phyloP scores from a whole-genome alignment of 2,797 vertebrate genomes.

The Helicolenus hilgendorfi region DNA sequence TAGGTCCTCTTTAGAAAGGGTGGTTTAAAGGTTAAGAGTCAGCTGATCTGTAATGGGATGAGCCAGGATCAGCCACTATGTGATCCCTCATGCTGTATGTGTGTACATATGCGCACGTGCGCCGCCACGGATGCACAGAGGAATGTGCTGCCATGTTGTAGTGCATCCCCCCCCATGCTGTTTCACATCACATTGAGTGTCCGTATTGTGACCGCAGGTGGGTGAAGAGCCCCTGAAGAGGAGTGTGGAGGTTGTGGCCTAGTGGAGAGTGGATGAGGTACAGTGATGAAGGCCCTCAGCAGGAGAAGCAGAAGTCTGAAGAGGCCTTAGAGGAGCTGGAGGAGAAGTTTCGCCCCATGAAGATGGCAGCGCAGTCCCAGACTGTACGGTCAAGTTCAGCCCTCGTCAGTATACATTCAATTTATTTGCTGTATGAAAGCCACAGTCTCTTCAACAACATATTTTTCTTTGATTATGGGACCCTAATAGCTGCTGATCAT shows the following conservation, averaged over 20 bases:
- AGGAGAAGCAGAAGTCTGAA: conserved; percentile 65
- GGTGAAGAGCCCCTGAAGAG: conserved; percentile 90
- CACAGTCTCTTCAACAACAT: neutral
- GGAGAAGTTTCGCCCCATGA: conserved; percentile 83
- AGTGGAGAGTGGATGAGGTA: conserved; percentile 90
- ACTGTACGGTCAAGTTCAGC: conserved; percentile 68
- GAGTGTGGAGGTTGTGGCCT: conserved; percentile 88
- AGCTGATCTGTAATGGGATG: conserved; percentile 68
- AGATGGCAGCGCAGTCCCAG: conserved; percentile 84
- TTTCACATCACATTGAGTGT: conserved; percentile 16
- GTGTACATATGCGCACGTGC: neutral
- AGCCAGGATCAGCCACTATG: conserved; percentile 53
- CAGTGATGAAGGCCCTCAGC: conserved; percentile 85
- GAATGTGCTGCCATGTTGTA: neutral
- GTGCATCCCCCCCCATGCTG: neutral
- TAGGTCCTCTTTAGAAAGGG: neutral
- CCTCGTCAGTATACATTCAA: neutral
- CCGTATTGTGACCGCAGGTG: conserved; percentile 79
- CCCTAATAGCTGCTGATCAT: neutral
- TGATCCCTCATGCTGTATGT: conserved; percentile 37
- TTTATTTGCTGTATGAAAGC: neutral
- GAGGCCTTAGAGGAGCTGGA: conserved; percentile 88
- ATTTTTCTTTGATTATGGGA: neutral
- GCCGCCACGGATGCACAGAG: neutral
- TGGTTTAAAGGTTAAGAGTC: conserved; percentile 27